These are phyloP conservation scores for Montipora efflorescens DNA, from an alignment of 64 coral and sea anemone species.

Conservation along the genomic window DNA sequence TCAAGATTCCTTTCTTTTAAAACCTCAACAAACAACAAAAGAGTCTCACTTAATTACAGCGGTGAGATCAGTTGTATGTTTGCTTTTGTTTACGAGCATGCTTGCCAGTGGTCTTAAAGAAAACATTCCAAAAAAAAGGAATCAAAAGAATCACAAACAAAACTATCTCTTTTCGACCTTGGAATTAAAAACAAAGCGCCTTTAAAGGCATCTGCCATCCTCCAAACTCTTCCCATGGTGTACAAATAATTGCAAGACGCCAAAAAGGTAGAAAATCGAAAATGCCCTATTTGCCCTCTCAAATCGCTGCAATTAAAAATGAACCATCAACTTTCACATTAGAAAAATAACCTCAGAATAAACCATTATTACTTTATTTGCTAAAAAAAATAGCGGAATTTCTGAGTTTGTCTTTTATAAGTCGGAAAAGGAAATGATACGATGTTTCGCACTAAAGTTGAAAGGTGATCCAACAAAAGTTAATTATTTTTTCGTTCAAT, in stretches of 20 bases:
- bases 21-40: slow-evolving; percentile 3
- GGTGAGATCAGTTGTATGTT: slow-evolving; percentile 33
- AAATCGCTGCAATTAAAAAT: neutral
- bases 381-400: neutral
- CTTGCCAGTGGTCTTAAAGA: neutral
- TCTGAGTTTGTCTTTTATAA: neutral
- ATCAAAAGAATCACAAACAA: slow-evolving; percentile 18
- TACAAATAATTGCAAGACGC: neutral
- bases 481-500: neutral
- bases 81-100: slow-evolving; percentile 26
- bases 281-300: neutral
- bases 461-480: neutral
- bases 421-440: neutral
- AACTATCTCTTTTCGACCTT: slow-evolving; percentile 33
- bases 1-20: slow-evolving; percentile 2
- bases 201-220: slow-evolving; percentile 31
- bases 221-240: slow-evolving; percentile 32
- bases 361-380: neutral
- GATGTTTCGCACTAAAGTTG: neutral
- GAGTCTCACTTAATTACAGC: slow-evolving; percentile 41
- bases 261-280: neutral
- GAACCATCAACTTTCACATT: neutral
- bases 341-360: too few relatives aligned
- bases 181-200: slow-evolving; percentile 25
- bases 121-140: neutral